Conservation (phyloP, 1,140 invertebrate species). For the Doryteuthis pealeii region DNA sequence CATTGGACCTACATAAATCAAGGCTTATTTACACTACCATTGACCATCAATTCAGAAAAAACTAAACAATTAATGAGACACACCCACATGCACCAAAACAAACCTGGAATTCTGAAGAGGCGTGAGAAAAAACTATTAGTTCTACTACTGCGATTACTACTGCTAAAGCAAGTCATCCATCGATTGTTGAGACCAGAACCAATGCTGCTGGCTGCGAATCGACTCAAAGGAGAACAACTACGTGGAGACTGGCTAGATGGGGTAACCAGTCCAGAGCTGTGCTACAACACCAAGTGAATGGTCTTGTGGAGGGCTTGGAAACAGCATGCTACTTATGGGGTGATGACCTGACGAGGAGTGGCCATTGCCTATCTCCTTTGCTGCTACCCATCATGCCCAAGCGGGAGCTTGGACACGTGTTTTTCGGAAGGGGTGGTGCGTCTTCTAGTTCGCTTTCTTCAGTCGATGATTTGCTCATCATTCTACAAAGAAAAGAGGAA, state of each 20-base stretch:
- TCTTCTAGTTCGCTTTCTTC: slow-evolving; percentile 7
- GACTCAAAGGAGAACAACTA: slow-evolving; percentile 31
- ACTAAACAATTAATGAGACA: too few relatives aligned
- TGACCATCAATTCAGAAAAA: too few relatives aligned
- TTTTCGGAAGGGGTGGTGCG: slow-evolving; percentile 47
- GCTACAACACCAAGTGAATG: slow-evolving; percentile 3
- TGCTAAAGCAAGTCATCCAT: slow-evolving; percentile 35
- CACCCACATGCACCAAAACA: too few relatives aligned
- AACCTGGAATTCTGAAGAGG: slow-evolving; percentile 10
- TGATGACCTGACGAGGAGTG: slow-evolving; percentile 18
- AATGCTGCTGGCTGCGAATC: slow-evolving; percentile 40
- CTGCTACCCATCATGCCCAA: slow-evolving; percentile 23
- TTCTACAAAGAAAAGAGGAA: background rate
- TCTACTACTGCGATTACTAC: slow-evolving; percentile 6
- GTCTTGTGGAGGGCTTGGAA: slow-evolving; percentile 15
- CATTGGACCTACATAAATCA: too few relatives aligned
- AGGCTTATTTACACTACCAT: too few relatives aligned
- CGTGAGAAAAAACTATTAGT: slow-evolving; percentile 10
- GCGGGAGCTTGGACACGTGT: slow-evolving; percentile 36
- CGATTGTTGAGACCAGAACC: slow-evolving; percentile 46
- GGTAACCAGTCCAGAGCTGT: slow-evolving; percentile 21
- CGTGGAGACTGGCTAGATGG: slow-evolving; percentile 30
- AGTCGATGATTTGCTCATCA: slow-evolving; percentile 13
- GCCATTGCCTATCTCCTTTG: background rate
- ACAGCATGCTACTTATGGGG: slow-evolving; percentile 21